Base-by-base conservation (phyloP, 2,888 invertebrate species). In the Smittia sp. region DNA sequence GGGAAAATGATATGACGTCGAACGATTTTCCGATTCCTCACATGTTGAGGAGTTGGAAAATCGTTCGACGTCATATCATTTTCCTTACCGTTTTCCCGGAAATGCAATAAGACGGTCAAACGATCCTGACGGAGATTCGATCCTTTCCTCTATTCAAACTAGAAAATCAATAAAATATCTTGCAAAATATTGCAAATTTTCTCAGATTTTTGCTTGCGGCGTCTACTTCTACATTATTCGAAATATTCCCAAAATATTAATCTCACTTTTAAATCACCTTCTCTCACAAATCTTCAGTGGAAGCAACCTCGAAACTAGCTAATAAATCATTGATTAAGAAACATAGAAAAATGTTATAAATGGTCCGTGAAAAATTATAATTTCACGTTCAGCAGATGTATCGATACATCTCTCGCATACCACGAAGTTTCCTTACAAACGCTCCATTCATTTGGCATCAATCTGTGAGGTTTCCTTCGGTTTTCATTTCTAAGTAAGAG, bases 271-370 rank as follows among this genome's bases (percentile, higher is more conserved):
- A 46, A 68, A 24, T 22, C 15, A 13, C 46, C 15, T 52, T 69
- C 39, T 69, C 24, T 18, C 24, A 46, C 22, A 68, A 22, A 65
- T 27, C 54, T 25, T 69, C 18, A 46, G 13, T 11, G 54, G 25
- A 54, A 46, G 18, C 41, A 52, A 25, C 32, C 52, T 18, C 4
- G 22, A 25, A 58, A 58, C 72, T 38, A 27, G 38, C 72, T 32
- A 65, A 73, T 63, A 73, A 73, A 73, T 65, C 65, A 73, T 58
- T 73, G 73, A 73, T 65, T 24, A 73, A 73, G 73, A 72, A 67
- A 67, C 41, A 39, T 39, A 38, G 58, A 41, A 73, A 65, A 73
- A 72, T 72, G 62, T 72, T 72, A 72, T 62, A 72, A 72, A 73
- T 72, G 72, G 72, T 72, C 72, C 72, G 62, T 72, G 72, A 58